Conservation (phyloP, 2,888 invertebrate species). For the Pediacus dermestoides region DNA sequence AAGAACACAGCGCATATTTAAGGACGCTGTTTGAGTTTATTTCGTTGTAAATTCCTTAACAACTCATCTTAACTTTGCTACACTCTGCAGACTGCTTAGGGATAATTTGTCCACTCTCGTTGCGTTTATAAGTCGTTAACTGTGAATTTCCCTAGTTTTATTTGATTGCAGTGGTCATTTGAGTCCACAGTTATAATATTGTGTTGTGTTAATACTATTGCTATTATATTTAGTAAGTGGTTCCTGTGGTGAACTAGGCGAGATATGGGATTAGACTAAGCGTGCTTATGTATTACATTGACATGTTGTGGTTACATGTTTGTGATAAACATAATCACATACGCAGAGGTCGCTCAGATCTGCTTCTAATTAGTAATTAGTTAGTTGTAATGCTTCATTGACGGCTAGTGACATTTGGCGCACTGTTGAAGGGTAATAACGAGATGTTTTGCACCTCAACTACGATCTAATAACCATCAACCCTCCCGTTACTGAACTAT, state of each 20-base stretch:
- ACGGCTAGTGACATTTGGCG: too few relatives aligned
- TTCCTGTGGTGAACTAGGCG: too few relatives aligned
- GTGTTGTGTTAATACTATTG: too few relatives aligned
- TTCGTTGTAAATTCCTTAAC: conserved; percentile 21
- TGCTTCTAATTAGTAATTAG: background rate
- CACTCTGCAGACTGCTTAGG: conserved; percentile 22
- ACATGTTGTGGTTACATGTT: conserved; percentile 1
- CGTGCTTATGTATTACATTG: too few relatives aligned
- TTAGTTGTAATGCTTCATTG: background rate
- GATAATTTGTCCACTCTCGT: conserved; percentile 26
- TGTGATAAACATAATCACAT: background rate
- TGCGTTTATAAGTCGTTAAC: conserved; percentile 4
- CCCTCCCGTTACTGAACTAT: too few relatives aligned
- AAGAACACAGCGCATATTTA: conserved; percentile 20
- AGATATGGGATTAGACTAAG: too few relatives aligned
- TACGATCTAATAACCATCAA: too few relatives aligned
- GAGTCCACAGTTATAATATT: too few relatives aligned
- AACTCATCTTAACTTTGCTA: conserved; percentile 17
- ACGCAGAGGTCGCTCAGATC: background rate
- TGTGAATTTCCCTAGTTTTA: too few relatives aligned
- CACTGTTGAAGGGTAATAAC: conserved; percentile 1
- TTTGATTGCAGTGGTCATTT: too few relatives aligned
- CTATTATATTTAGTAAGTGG: too few relatives aligned
- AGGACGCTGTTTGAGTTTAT: conserved; percentile 20
- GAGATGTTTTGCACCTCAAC: conserved; percentile 3